Evolutionary conservation across 2,888 invertebrate species (phyloP).

Genomic region (Hesperia comma): DNA sequence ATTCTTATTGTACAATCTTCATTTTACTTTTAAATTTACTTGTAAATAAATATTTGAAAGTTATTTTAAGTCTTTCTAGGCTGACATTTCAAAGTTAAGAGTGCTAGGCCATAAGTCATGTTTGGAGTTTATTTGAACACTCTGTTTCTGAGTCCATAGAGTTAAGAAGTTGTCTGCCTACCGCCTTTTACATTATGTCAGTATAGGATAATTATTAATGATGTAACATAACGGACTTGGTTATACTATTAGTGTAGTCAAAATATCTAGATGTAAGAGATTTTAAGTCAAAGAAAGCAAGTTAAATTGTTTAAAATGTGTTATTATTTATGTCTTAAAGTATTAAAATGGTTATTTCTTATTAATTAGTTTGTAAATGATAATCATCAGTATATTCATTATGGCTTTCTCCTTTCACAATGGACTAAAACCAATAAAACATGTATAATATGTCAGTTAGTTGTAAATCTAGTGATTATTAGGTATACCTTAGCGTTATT

Average conservation of each 20-base stretch:
- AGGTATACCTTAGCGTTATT: constrained; percentile 21
- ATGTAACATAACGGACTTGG: constrained; percentile 80
- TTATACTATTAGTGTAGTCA: constrained; percentile 83
- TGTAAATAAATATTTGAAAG: constrained; percentile 30
- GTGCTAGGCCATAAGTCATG: constrained; percentile 18
- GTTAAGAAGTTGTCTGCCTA: constrained; percentile 81
- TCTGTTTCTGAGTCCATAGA: constrained; percentile 80
- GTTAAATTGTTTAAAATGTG: constrained; percentile 84
- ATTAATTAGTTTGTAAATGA: constrained; percentile 84
- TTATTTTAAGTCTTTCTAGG: constrained; percentile 34
- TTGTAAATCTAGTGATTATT: constrained; percentile 1
- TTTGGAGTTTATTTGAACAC: constrained; percentile 47
- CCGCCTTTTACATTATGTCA: constrained; percentile 83
- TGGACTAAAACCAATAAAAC: constrained; percentile 75
- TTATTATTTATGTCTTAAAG: constrained; percentile 85
- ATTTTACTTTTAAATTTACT: constrained; percentile 26
- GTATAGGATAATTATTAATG: constrained; percentile 75
- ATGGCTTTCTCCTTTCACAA: constrained; percentile 62
- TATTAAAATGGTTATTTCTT: constrained; percentile 85
- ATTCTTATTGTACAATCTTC: constrained; percentile 29
- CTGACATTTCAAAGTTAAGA: constrained; percentile 27
- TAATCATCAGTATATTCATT: constrained; percentile 75
- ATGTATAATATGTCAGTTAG: constrained; percentile 35
- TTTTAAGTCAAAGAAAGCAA: constrained; percentile 83
- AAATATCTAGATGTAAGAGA: constrained; percentile 77